Conservation (phyloP, 92 coral and sea anemone species). For the Virgularia gustaviana region DNA sequence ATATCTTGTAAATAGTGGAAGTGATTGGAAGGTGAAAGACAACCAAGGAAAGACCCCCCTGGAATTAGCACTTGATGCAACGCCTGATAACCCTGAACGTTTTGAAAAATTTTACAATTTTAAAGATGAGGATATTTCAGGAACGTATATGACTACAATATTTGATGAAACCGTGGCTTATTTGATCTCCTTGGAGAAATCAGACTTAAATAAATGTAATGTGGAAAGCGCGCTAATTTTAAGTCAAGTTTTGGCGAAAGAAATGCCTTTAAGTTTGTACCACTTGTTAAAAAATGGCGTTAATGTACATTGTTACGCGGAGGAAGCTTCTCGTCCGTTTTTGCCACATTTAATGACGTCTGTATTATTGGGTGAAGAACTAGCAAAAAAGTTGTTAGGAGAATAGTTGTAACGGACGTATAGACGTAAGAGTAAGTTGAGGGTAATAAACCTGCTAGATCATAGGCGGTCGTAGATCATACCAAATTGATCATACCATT, state of each 20-base stretch:
- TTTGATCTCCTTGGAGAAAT: neutral
- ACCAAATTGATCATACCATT: too few species aligned
- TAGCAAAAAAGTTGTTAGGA: too few species aligned
- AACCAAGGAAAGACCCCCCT: constrained; percentile 45
- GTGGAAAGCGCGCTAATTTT: neutral
- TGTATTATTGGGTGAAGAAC: too few species aligned
- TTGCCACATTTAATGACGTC: constrained; percentile 11
- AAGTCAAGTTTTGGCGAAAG: neutral
- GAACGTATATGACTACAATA: neutral
- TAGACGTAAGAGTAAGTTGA: too few species aligned
- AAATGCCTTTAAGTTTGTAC: constrained; percentile 27
- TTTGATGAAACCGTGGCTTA: constrained; percentile 14
- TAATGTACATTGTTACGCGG: neutral
- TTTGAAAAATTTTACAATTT: too few species aligned
- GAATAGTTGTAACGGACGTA: too few species aligned
- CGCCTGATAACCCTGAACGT: neutral
- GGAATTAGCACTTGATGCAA: constrained; percentile 38
- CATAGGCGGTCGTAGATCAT: too few species aligned
- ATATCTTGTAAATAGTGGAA: constrained; percentile 28
- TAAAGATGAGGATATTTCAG: neutral
- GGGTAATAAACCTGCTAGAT: too few species aligned
- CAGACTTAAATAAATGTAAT: neutral
- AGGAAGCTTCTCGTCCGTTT: neutral
- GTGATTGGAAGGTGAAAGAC: constrained; percentile 25
- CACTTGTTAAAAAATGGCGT: constrained; percentile 12